Conservation (phyloP, 2,888 invertebrate genomes). For the Orchestes rusci region DNA sequence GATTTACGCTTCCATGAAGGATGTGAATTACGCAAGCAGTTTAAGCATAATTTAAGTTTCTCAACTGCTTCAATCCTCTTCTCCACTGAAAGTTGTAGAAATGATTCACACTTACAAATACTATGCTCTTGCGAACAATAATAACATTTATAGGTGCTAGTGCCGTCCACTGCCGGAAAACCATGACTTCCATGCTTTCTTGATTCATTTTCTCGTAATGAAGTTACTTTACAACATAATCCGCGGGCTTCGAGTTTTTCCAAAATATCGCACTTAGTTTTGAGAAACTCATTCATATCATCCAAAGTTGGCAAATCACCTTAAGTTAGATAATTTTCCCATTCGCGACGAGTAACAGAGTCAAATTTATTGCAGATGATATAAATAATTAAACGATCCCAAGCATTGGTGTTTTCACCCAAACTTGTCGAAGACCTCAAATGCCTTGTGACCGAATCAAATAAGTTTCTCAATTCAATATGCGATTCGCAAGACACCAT, state of each 20-base stretch:
- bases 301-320: conserved; percentile 9
- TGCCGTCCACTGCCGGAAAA: not conserved
- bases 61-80: conserved; percentile 9
- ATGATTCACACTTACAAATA: conserved; percentile 17
- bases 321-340: conserved; percentile 11
- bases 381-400: conserved; percentile 20
- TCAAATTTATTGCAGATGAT: conserved; percentile 9
- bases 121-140: conserved; percentile 17
- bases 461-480: conserved; percentile 17
- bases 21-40: no score
- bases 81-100: conserved; percentile 8
- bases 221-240: no score
- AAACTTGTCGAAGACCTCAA: conserved; percentile 17
- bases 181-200: not conserved
- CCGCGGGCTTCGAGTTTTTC: conserved; percentile 13
- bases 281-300: conserved; percentile 16
- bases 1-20: no score
- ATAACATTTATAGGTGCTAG: conserved; percentile 9
- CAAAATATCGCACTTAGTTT: conserved; percentile 15
- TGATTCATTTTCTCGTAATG: not conserved
- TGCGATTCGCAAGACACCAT: conserved; percentile 14
- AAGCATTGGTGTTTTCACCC: conserved; percentile 10
- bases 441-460: conserved; percentile 17
- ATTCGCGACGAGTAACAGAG: conserved; percentile 7
- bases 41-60: no score